A percentile compares a stretch with the other conserved stretches of the same genome.
These are phyloP conservation scores for Cepaea hortensis DNA, from an alignment of 2,888 invertebrate species.

Conservation along the genomic window DNA sequence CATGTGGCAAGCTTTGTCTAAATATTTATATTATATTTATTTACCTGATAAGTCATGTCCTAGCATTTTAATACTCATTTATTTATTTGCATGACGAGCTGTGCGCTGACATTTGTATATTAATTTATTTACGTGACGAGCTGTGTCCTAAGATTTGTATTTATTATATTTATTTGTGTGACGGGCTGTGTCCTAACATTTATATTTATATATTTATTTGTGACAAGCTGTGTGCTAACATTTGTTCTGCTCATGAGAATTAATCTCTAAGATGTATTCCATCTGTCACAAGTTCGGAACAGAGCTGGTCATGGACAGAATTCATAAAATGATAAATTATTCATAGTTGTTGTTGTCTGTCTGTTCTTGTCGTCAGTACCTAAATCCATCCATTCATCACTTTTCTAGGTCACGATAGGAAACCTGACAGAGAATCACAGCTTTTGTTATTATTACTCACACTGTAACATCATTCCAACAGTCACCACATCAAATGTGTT, in stretches of 20 bases:
- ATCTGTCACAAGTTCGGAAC: conserved; percentile 42
- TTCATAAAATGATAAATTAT: background rate
- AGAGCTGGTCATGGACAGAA: conserved; percentile 23
- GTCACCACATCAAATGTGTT: background rate
- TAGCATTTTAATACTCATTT: no score
- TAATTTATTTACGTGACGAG: no score
- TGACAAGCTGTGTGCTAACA: background rate
- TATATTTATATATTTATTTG: background rate
- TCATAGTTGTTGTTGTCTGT: background rate
- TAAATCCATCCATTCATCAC: background rate
- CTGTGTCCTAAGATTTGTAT: background rate
- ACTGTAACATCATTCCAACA: conserved; percentile 9
- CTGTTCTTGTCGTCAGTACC: background rate
- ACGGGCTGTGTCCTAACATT: background rate
- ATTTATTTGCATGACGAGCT: no score
- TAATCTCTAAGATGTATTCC: background rate
- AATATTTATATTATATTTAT: no score
- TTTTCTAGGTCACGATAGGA: background rate
- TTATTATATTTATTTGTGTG: background rate
- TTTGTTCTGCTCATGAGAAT: background rate
- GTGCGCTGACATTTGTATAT: no score
- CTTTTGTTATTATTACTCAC: background rate
- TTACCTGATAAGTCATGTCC: no score
- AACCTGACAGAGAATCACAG: background rate
- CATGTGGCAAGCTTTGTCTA: no score